Base-by-base conservation (phyloP, 1,140 invertebrate genomes). In the Aphelinus atriplicis region DNA sequence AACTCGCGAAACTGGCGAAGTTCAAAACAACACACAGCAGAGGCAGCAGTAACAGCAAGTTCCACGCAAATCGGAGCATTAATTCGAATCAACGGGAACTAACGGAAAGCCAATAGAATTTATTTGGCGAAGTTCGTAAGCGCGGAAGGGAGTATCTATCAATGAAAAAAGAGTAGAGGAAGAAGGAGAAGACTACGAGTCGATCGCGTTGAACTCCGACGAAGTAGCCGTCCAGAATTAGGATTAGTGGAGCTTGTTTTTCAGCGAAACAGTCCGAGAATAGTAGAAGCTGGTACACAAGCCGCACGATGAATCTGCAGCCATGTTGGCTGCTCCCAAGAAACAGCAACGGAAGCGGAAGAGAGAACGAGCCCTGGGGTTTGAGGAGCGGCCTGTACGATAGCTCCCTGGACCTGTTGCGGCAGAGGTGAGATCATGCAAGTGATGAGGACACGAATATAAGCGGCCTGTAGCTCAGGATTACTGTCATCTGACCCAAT, bases 51-150 rank as follows among this genome's bases (percentile, higher is more conserved):
- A 65, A 26, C 26, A 26, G 26, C 26, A 26, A 65, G 2, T 70
- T 43, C 67, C 6, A 5, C 26, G 46, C 46, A 63, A 71, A 64
- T 55, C 45, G 53, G 42, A 26, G 7, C 50, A 71, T 64, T 71
- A 71, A 71, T 64, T 64, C n/a, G 70, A 71, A 55, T 56, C 2
- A 57, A 46, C 3, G 45, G 48, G 64, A 57, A 64, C 42, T 71
- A 71, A 71, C n/a, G 61, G 61, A 57, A 65, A 65, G 65, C 55
- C 71, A 51, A 72, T 72, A 58, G 53, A 6, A 50, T 47, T 10
- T 64, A 1, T 10, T 47, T n/a, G 2, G 26, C 5, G 53, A 50
- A 50, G 0, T 65, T 48, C 7, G n/a, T 1, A 58, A 72, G 58
- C 51, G 55, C 26, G 26, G 71, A 72, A 72, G 26, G 26, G 65